phyloP scores from a whole-genome alignment of 2,113 vertebrate species.

The Lichenostomus cassidix region DNA sequence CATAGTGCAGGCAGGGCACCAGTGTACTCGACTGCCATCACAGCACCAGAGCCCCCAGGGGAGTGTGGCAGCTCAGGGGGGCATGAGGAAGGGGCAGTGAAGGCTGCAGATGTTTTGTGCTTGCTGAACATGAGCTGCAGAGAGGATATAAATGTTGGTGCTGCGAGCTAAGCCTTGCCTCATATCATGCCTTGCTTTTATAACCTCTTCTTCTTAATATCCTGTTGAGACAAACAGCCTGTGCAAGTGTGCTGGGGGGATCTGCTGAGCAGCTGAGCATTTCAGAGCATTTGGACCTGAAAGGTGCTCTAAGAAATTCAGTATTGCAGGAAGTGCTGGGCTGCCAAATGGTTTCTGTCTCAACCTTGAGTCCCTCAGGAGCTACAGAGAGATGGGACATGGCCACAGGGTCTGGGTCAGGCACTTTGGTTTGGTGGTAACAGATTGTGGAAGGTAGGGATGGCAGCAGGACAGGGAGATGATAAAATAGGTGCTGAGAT shows the following conservation, averaged over 20 bases:
- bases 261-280: background rate
- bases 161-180: background rate
- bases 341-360: background rate
- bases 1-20: background rate
- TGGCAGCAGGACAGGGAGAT: background rate
- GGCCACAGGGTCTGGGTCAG: background rate
- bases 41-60: background rate
- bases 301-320: background rate
- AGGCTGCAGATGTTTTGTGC: slow-evolving; percentile 1
- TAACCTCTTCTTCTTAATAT: slow-evolving; percentile 58
- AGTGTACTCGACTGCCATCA: too few species aligned
- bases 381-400: background rate
- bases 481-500: background rate
- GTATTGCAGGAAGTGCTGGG: background rate
- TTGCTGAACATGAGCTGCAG: background rate
- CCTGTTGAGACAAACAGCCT: slow-evolving; percentile 46
- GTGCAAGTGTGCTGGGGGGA: background rate
- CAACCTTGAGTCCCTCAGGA: background rate
- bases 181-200: background rate
- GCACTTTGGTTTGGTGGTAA: too few species aligned
- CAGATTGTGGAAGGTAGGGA: too few species aligned
- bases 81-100: background rate
- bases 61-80: background rate
- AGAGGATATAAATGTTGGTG: slow-evolving; percentile 3
- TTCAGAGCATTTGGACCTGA: background rate